Base-by-base conservation (phyloP, 1,140 invertebrate genomes). In the Amphibalanus amphitrite region DNA sequence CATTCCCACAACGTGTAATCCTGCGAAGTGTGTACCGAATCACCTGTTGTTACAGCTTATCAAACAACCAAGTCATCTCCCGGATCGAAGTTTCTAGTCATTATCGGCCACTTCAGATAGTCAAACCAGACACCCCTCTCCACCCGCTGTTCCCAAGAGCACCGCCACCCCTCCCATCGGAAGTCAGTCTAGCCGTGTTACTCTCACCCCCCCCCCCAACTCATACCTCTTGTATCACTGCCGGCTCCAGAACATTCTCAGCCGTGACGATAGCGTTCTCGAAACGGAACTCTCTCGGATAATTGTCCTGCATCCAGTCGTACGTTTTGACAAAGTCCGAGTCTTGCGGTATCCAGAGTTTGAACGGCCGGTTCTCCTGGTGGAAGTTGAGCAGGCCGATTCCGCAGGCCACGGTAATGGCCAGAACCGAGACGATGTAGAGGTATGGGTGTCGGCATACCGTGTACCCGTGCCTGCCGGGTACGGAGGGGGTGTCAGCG, bases 241-340 rank as follows among this genome's bases (percentile, higher is more conserved):
- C 71, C 20, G 86, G 85, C 69, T 84, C 81, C 68, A 90, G 79
- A 33, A 90, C 83, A 82, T 90, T 83, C 29, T 87, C 82, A 29
- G 85, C 85, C 29, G 83, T 84, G 29, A 88, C 78, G 72, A 89
- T 81, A 20, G 87, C 78, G 69, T 79, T 82, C 79, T 90, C 84
- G 17, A 85, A 75, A 72, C 86, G 81, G 74, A 85, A 82, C 28
- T 84, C 86, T 68, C 84, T 84, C 70, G 84, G 82, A 79, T 87
- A 88, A 72, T 84, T 85, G n/a, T 83, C 79, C 75, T 87, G 84
- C 59, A 89, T 82, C 88, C 88, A 90, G 73, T 89, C 84, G 4
- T 88, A 86, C 73, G 89, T 86, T 72, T 76, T 77, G 65, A 84
- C 82, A 78, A 88, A 90, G 72, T 86, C 84, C 0, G 87, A 88